phyloP scores from a whole-genome alignment of 1,140 invertebrate genomes.

The Wiebesia pumilae region DNA sequence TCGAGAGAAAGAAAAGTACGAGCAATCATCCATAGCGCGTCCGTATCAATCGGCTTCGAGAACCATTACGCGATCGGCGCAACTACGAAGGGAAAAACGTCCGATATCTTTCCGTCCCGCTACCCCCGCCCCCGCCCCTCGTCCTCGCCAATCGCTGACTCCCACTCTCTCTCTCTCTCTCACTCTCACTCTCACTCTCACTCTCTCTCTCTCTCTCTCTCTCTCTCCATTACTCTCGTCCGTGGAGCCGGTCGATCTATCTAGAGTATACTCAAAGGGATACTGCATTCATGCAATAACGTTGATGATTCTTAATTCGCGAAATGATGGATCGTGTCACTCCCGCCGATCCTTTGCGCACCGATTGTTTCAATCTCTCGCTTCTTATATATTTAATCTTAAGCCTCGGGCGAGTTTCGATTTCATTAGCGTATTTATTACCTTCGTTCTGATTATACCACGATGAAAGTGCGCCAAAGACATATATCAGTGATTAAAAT shows the following conservation, averaged over 20 bases:
- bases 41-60: conserved; percentile 71
- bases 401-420: too few relatives aligned
- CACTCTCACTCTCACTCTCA: neutral
- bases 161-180: neutral
- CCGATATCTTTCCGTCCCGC: neutral
- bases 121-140: neutral
- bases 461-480: too few relatives aligned
- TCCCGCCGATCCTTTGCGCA: neutral
- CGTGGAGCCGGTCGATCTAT: neutral
- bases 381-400: too few relatives aligned
- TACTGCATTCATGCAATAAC: conserved; percentile 50
- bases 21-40: conserved; percentile 71
- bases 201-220: conserved; percentile 18
- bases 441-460: too few relatives aligned
- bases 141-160: neutral
- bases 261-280: neutral
- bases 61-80: conserved; percentile 63
- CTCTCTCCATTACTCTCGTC: neutral
- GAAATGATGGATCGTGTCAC: conserved; percentile 15
- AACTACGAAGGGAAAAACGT: neutral
- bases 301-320: conserved; percentile 55
- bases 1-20: neutral
- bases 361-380: neutral
- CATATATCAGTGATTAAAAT: too few relatives aligned
- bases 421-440: too few relatives aligned